These are phyloP conservation scores for Orussus abietinus DNA, from an alignment of 1,140 invertebrate genomes.

Conservation along the genomic window DNA sequence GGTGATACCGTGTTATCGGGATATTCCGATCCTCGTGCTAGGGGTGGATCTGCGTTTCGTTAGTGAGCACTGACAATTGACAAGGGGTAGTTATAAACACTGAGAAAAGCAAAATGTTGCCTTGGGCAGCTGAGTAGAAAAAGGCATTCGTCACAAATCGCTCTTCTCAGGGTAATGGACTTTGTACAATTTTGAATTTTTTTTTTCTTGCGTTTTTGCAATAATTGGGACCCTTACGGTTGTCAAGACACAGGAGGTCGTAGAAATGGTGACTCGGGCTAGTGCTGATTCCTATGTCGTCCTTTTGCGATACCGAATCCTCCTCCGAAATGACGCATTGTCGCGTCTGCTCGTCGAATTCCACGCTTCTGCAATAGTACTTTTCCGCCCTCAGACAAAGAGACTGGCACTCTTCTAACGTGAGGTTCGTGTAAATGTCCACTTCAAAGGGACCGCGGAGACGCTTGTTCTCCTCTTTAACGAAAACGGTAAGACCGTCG, in stretches of 20 bases:
- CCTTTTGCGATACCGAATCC: conserved; percentile 81
- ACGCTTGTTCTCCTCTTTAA: conserved; percentile 85
- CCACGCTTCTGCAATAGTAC: conserved; percentile 86
- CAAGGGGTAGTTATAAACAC: too few relatives aligned
- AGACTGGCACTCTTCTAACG: conserved; percentile 77
- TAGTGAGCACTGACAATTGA: conserved; percentile 36
- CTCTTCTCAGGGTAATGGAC: too few relatives aligned
- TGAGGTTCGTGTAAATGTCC: conserved; percentile 79
- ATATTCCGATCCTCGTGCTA: conserved; percentile 76
- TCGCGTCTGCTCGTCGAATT: conserved; percentile 80
- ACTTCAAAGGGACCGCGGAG: conserved; percentile 82
- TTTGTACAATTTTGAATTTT: too few relatives aligned
- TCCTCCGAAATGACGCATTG: conserved; percentile 84
- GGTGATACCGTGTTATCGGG: conserved; percentile 78
- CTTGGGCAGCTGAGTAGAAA: too few relatives aligned
- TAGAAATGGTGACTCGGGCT: conserved; percentile 80
- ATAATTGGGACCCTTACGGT: conserved; percentile 80
- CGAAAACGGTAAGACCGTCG: conserved; percentile 78
- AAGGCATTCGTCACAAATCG: too few relatives aligned
- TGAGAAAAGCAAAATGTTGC: too few relatives aligned
- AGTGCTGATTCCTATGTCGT: conserved; percentile 75
- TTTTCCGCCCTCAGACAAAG: conserved; percentile 75
- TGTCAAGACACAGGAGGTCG: conserved; percentile 79
- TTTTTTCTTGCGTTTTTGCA: too few relatives aligned
- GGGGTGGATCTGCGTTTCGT: conserved; percentile 46